These are phyloP conservation scores for Parnassius orleans DNA, from an alignment of 2,888 invertebrate genomes.

Conservation along the genomic window DNA sequence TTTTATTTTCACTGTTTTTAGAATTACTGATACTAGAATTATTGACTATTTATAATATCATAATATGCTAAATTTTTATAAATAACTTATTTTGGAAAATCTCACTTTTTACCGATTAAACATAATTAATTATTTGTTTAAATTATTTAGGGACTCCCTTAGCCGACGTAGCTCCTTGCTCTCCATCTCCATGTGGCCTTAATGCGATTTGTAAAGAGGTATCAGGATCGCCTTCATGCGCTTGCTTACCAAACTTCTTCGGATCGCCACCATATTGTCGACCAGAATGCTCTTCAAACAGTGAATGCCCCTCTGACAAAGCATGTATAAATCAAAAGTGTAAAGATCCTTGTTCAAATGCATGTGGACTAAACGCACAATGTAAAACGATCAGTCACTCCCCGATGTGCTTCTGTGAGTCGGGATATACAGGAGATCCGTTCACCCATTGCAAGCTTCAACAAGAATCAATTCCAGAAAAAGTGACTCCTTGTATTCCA, in stretches of 20 bases:
- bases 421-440: conserved; percentile 85
- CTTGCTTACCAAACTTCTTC: conserved; percentile 83
- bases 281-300: conserved; percentile 86
- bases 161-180: conserved; percentile 82
- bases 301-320: conserved; percentile 83
- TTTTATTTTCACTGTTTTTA: conserved; percentile 26
- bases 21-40: too few relatives aligned
- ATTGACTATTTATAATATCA: too few relatives aligned
- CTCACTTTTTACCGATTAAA: too few relatives aligned
- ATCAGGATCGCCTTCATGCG: conserved; percentile 83
- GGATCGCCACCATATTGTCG: conserved; percentile 89
- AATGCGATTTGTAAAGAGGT: conserved; percentile 83
- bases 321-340: conserved; percentile 86
- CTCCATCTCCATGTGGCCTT: conserved; percentile 85
- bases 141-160: conserved; percentile 64
- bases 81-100: too few relatives aligned
- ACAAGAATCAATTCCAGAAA: conserved; percentile 63
- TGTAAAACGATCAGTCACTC: conserved; percentile 88
- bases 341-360: conserved; percentile 83
- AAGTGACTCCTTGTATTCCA: conserved; percentile 79
- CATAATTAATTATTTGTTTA: too few relatives aligned
- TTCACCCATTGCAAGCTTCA: conserved; percentile 81
- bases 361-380: conserved; percentile 86
- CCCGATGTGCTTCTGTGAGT: conserved; percentile 86
- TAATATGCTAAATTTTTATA: too few relatives aligned